Percentiles rank a stretch among this genome's conserved stretches.
Conservation (phyloP, 2,797 vertebrate species). For the Gadopsis bispinosus region DNA sequence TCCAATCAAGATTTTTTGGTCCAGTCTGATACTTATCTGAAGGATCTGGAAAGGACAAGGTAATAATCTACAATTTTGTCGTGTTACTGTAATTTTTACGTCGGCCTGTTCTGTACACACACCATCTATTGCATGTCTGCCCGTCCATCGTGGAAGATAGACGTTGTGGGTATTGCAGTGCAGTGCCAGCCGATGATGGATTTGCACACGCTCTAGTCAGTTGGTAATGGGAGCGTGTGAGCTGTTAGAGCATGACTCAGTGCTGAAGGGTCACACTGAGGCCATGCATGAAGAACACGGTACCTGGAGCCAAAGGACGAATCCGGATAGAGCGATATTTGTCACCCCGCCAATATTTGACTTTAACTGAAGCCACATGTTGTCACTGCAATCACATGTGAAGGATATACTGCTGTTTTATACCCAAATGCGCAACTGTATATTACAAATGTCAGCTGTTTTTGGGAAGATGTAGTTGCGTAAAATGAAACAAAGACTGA, state of each 20-base stretch:
- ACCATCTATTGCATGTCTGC: too few relatives aligned
- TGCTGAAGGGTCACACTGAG: constrained; percentile 50
- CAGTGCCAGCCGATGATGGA: constrained; percentile 64
- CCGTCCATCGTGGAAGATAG: too few relatives aligned
- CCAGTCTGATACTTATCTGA: too few relatives aligned
- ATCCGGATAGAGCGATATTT: background rate
- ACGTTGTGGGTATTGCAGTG: constrained; percentile 38
- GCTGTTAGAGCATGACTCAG: constrained; percentile 60
- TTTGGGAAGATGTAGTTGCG: background rate
- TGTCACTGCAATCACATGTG: background rate
- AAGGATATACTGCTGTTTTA: background rate
- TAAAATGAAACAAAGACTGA: constrained; percentile 2
- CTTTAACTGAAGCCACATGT: background rate
- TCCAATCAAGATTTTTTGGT: too few relatives aligned
- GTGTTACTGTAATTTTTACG: too few relatives aligned
- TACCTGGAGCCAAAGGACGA: constrained; percentile 28
- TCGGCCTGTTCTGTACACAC: too few relatives aligned
- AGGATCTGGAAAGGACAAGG: too few relatives aligned
- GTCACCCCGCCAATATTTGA: background rate
- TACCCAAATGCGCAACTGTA: background rate
- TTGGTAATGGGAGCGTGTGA: constrained; percentile 60
- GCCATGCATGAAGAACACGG: constrained; percentile 31
- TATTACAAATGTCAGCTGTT: too few relatives aligned
- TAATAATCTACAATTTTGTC: too few relatives aligned
- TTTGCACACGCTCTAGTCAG: constrained; percentile 54